Base-by-base conservation (phyloP, 2,113 vertebrate genomes). In the Varanus komodoensis region DNA sequence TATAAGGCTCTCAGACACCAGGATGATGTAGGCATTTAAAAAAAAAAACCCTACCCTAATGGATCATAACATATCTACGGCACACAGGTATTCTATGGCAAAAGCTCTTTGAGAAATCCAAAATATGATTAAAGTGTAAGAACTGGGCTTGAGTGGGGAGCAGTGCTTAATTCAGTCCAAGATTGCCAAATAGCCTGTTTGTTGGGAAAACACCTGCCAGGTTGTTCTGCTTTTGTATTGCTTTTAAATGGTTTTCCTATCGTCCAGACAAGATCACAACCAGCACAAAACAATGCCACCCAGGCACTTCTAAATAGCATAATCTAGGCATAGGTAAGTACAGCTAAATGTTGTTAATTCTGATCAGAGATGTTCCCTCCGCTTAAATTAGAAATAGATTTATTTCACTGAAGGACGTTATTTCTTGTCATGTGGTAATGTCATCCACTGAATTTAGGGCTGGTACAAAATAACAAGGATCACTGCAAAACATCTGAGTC, bases 71-170 rank as follows among this genome's bases (percentile, higher is more conserved):
- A 52, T 94, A 93, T 95, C 50, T 54, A 91, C 91, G 86, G 81
- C 92, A 90, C 38, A 44, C 74, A 94, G 93, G 93, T 94, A 94
- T 93, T 93, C 93, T 91, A 84, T 93, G 85, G 79, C 91, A 89
- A 93, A 95, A 95, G 89, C 91, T 94, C 71, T 93, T 67, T 92
- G 92, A 94, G 68, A 73, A 74, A 54, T 54, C 32, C n/a, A 29
- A 21, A 44, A 50, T 6, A 25, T 54, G 48, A 73, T 82, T 89
- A 82, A 73, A 82, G 25, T 32, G n/a, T 23, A 11, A 44, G 23
- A 82, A 82, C 3, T 57, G 68, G 29, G 17, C 25, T 15, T 29
- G 15, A 25, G 17, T 25, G 54, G 54, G 6, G 32, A 19, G 27
- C 0, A 61, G 25, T 8, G 78, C 64, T 21, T 57, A 86, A 73